Evolutionary conservation across 37 sponge, comb jelly and placozoan species (phyloP).

Genomic region (Bolinopsis microptera): DNA sequence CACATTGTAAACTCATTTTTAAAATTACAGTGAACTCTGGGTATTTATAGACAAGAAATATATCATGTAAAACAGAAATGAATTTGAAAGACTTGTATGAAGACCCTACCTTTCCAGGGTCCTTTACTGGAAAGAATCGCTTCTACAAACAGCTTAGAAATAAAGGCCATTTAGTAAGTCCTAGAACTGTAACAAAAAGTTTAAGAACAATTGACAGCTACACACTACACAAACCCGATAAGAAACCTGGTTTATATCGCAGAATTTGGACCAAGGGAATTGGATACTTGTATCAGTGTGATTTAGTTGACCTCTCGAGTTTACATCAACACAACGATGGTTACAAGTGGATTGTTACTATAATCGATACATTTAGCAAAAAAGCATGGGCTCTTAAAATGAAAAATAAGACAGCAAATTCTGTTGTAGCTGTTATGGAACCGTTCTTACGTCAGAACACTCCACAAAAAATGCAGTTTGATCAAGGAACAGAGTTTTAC

Average conservation of each 20-base stretch:
- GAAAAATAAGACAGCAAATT: conserved; percentile 21
- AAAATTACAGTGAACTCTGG: neutral
- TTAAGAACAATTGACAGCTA: neutral
- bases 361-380: conserved; percentile 23
- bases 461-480: conserved; percentile 28
- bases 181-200: neutral
- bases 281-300: neutral
- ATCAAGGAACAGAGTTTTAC: conserved; percentile 9
- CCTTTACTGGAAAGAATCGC: neutral
- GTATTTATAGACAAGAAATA: neutral
- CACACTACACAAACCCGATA: conserved; percentile 19
- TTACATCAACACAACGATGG: neutral
- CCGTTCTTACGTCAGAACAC: conserved; percentile 30
- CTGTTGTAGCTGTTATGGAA: neutral
- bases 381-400: conserved; percentile 46
- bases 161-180: no score
- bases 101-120: neutral
- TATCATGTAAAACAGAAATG: neutral
- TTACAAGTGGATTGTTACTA: conserved; percentile 31
- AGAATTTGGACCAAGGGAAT: conserved; percentile 19
- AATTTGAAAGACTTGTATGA: neutral
- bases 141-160: neutral
- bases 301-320: neutral
- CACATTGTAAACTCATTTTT: neutral
- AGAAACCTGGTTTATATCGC: neutral